phyloP scores from a whole-genome alignment of 2,113 vertebrate genomes.

The Lonchura striata region DNA sequence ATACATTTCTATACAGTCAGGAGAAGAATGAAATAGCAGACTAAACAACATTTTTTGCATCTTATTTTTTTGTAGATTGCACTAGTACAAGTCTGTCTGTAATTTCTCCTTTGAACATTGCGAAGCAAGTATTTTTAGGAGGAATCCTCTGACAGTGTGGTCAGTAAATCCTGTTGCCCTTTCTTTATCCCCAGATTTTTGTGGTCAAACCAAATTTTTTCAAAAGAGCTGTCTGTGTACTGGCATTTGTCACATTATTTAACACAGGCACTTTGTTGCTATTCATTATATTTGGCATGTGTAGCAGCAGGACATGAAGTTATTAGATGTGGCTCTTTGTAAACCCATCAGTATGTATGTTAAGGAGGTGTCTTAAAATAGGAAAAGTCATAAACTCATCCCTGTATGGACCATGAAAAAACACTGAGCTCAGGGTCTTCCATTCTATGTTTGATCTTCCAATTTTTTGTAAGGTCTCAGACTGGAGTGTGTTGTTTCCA shows the following conservation, averaged over 20 bases:
- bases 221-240: background rate
- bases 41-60: background rate
- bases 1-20: background rate
- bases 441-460: background rate
- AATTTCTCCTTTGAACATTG: slow-evolving; percentile 2
- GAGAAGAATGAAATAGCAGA: background rate
- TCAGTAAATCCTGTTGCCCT: background rate
- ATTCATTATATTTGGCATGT: background rate
- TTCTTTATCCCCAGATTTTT: slow-evolving; percentile 3
- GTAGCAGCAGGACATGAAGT: background rate
- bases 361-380: background rate
- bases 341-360: background rate
- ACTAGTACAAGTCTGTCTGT: background rate
- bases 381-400: background rate
- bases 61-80: background rate
- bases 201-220: background rate
- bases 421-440: background rate
- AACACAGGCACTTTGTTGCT: background rate
- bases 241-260: background rate
- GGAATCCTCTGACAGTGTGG: background rate
- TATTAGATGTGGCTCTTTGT: background rate
- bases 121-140: background rate
- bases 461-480: background rate
- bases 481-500: background rate
- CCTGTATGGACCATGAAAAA: background rate